A percentile compares a stretch with the other conserved stretches of the same genome.
Conservation (phyloP, 2,888 invertebrate genomes). For the Apodemia hepburni region DNA sequence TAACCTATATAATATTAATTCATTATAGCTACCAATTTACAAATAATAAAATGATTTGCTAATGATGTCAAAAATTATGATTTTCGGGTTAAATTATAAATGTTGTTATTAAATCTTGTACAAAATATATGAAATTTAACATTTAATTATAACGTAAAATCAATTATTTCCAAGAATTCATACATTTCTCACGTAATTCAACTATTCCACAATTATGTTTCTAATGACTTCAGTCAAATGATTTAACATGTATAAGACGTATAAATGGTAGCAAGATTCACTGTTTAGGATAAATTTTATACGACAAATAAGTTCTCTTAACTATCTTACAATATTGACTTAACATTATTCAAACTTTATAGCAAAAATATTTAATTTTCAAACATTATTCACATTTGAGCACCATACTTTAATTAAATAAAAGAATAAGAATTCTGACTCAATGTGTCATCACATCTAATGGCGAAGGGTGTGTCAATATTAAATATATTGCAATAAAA, state of each 20-base stretch:
- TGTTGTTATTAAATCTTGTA: background rate
- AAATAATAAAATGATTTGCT: conserved; percentile 7
- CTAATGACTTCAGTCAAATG: background rate
- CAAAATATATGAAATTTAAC: background rate
- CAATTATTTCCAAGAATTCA: background rate
- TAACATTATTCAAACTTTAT: background rate
- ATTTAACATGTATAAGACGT: background rate
- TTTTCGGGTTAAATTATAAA: conserved; percentile 1
- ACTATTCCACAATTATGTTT: background rate
- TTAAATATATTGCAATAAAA: background rate
- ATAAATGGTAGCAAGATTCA: background rate
- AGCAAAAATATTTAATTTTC: background rate
- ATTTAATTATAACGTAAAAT: background rate
- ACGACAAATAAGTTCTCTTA: background rate
- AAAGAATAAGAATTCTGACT: background rate
- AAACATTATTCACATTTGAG: conserved; percentile 2
- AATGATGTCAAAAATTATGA: background rate
- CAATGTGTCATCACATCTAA: conserved; percentile 6
- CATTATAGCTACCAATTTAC: conserved; percentile 10
- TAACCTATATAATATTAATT: background rate
- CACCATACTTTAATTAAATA: conserved; percentile 1
- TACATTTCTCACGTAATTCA: background rate
- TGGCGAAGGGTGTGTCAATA: background rate
- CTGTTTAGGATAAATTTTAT: background rate
- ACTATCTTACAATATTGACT: conserved; percentile 3